Evolutionary conservation across 2,113 vertebrate genomes (phyloP), one percentile per base, ranked within the genome.

Genomic region (Pholis gunnellus): DNA sequence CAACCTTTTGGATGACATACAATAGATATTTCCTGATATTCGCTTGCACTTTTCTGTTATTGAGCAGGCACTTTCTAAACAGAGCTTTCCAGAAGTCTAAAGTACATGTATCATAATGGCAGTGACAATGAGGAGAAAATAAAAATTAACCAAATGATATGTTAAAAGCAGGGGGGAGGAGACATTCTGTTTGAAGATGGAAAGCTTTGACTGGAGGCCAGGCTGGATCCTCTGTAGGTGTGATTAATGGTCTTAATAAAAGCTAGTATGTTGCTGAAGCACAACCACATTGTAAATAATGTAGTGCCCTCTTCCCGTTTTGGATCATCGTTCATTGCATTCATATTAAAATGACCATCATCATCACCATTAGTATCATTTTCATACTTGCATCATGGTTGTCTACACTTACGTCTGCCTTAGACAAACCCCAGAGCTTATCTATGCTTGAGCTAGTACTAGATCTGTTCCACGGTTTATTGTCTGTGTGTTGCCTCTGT

Each of bases 41-140:
- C 76, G 87, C 88, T 90, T 91, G 89, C 87, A 89, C 83, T 91
- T 94, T 93, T 92, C 76, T 84, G 87, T 92, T 88, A 89, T 87
- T 90, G 89, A 92, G 89, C 91, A 95, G 94, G 94, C 93, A 95
- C 94, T 95, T 94, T 93, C 94, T 94, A 91, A 91, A 92, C 92
- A 92, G 88, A 94, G 86, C 91, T 92, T 91, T 91, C 91, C 90
- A 94, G 86, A 89, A 89, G 84, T 87, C 86, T 81, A 84, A 85
- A 86, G 75, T 88, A 91, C 88, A 89, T 71, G 68, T 88, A 83
- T 74, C 86, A 80, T 73, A 87, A 93, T 92, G 92, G 91, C 91
- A 93, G 84, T 88, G 81, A 79, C 75, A 78, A 93, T 88, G 84
- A 81, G 56, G 75, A 91, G 73, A 67, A 87, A 88, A 27, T 63